Conservation (phyloP, 1,140 invertebrate species). For the Doryteuthis pealeii region DNA sequence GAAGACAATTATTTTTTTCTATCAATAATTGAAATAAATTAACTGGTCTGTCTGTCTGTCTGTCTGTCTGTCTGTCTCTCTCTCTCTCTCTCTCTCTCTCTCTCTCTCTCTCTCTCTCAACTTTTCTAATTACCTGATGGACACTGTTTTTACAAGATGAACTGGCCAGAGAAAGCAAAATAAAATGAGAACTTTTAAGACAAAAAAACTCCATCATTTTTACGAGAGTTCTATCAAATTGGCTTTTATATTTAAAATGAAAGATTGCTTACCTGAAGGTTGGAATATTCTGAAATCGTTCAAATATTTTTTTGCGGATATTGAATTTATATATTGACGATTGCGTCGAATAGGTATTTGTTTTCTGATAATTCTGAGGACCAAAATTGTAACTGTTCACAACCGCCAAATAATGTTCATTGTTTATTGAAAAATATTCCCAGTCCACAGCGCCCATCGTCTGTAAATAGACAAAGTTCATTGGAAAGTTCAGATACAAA, state of each 20-base stretch:
- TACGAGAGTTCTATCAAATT: not conserved
- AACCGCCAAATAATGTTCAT: constrained; percentile 46
- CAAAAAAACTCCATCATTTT: not conserved
- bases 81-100: not conserved
- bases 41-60: not conserved
- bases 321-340: constrained; percentile 55
- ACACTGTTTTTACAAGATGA: not conserved
- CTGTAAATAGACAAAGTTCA: constrained; percentile 33
- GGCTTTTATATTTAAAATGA: not conserved
- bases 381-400: constrained; percentile 58
- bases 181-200: not conserved
- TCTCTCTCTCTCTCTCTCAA: constrained; percentile 1
- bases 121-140: not conserved
- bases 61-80: not conserved
- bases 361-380: constrained; percentile 46
- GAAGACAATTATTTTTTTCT: no score
- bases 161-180: not conserved
- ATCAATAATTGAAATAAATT: no score
- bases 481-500: no score
- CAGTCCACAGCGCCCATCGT: constrained; percentile 56
- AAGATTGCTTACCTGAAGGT: constrained; percentile 48
- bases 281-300: constrained; percentile 47
- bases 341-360: constrained; percentile 48
- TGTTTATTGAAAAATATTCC: constrained; percentile 49
- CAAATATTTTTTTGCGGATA: constrained; percentile 39